These are phyloP conservation scores for Ficedula albicollis DNA, from an alignment of 2,797 vertebrate genomes.

Conservation along the genomic window DNA sequence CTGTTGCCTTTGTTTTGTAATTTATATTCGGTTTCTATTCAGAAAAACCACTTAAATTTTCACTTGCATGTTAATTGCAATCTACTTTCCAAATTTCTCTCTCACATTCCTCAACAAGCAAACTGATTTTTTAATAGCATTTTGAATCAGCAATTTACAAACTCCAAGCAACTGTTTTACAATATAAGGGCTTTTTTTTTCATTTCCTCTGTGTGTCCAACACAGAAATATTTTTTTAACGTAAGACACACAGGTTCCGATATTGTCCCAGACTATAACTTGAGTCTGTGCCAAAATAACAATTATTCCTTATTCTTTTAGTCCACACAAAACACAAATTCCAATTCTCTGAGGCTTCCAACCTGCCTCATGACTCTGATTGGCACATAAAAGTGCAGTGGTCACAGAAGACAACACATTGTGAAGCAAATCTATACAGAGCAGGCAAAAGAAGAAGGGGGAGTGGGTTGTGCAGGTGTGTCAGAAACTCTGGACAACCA, in stretches of 20 bases:
- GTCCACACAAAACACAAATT: not conserved
- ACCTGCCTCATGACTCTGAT: not conserved
- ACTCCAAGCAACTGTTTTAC: not conserved
- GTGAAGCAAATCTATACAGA: not conserved
- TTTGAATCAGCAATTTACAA: not conserved
- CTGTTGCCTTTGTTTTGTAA: not conserved
- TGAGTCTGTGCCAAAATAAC: not conserved
- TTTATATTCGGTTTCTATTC: not conserved
- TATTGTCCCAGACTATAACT: not conserved
- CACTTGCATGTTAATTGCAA: not conserved
- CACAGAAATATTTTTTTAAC: not conserved
- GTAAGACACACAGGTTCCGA: not conserved
- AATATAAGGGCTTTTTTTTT: too few species aligned
- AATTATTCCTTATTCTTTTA: not conserved
- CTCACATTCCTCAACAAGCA: not conserved
- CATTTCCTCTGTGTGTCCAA: too few species aligned
- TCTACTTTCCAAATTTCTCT: not conserved
- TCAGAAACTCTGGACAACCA: not conserved
- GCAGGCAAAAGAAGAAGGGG: not conserved
- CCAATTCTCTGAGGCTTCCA: not conserved
- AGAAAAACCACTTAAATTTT: not conserved
- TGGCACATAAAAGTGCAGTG: not conserved
- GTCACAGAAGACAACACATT: not conserved
- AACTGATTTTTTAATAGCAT: not conserved
- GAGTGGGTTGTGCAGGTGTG: not conserved